A percentile compares a stretch with the other conserved stretches of the same genome.
phyloP scores from a whole-genome alignment of 64 coral and sea anemone species.

The Montipora efflorescens region DNA sequence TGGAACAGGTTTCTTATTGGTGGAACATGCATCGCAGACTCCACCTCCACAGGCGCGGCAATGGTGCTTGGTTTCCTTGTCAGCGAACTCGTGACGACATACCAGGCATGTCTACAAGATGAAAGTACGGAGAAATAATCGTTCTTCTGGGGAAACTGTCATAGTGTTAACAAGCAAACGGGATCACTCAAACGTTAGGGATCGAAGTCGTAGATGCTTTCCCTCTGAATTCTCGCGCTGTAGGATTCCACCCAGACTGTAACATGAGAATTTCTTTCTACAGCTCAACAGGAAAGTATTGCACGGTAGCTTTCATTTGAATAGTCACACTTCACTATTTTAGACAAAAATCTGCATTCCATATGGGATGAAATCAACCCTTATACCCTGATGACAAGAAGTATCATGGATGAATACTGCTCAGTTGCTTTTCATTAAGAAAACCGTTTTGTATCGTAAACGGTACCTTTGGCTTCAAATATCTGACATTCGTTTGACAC shows the following conservation, averaged over 20 bases:
- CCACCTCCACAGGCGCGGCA: conserved; percentile 97
- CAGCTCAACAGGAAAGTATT: background rate
- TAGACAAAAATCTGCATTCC: background rate
- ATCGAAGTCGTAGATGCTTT: too few species aligned
- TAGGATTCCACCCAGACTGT: too few species aligned
- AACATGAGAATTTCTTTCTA: too few species aligned
- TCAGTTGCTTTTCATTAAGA: background rate
- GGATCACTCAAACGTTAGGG: too few species aligned
- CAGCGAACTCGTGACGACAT: conserved; percentile 69
- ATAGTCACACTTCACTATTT: background rate
- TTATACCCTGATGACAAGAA: too few species aligned
- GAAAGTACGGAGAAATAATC: background rate
- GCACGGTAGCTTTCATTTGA: background rate
- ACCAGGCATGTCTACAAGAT: conserved; percentile 73
- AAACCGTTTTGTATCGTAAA: too few species aligned
- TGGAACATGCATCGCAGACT: conserved; percentile 90
- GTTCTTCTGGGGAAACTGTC: too few species aligned
- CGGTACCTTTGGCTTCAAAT: too few species aligned
- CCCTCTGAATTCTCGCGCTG: too few species aligned
- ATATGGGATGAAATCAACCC: too few species aligned
- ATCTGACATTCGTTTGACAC: background rate
- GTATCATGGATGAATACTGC: background rate
- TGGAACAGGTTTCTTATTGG: conserved; percentile 87
- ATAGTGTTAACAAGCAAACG: too few species aligned
- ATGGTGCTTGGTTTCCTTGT: conserved; percentile 90